These are phyloP conservation scores for Coptodon bakossiorum DNA, from an alignment of 2,113 vertebrate species.

Conservation along the genomic window DNA sequence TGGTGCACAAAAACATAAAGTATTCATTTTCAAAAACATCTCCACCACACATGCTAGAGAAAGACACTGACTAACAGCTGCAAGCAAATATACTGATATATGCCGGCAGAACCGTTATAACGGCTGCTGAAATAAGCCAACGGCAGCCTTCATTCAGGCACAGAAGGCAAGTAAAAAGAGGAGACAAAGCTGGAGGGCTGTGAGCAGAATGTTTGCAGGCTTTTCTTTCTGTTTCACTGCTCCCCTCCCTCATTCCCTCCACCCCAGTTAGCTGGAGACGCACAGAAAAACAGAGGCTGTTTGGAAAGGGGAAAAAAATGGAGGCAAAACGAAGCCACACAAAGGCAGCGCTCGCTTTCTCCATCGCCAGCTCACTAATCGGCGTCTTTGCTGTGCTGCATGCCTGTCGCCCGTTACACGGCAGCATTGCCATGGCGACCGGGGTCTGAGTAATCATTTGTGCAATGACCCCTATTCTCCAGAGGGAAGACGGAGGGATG, in stretches of 20 bases:
- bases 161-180: constrained; percentile 25
- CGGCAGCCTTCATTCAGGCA: constrained; percentile 43
- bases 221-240: constrained; percentile 30
- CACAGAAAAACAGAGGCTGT: constrained; percentile 42
- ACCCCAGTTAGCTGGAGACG: constrained; percentile 54
- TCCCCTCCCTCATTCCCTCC: constrained; percentile 36
- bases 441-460: constrained; percentile 97
- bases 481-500: constrained; percentile 70
- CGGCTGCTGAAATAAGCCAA: constrained; percentile 14
- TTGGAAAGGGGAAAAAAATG: constrained; percentile 27
- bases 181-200: constrained; percentile 64
- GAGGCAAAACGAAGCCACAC: constrained; percentile 58
- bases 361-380: constrained; percentile 81
- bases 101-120: constrained; percentile 12
- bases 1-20: neutral
- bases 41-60: constrained; percentile 8
- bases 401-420: constrained; percentile 84
- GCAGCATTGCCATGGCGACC: constrained; percentile 88
- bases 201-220: constrained; percentile 53
- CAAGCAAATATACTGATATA: neutral
- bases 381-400: constrained; percentile 84
- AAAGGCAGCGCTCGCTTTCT: constrained; percentile 75
- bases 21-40: neutral
- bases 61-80: neutral
- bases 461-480: constrained; percentile 96